These are phyloP conservation scores for Ailurus styani DNA, from an alignment of 2,113 vertebrate genomes.

Conservation along the genomic window DNA sequence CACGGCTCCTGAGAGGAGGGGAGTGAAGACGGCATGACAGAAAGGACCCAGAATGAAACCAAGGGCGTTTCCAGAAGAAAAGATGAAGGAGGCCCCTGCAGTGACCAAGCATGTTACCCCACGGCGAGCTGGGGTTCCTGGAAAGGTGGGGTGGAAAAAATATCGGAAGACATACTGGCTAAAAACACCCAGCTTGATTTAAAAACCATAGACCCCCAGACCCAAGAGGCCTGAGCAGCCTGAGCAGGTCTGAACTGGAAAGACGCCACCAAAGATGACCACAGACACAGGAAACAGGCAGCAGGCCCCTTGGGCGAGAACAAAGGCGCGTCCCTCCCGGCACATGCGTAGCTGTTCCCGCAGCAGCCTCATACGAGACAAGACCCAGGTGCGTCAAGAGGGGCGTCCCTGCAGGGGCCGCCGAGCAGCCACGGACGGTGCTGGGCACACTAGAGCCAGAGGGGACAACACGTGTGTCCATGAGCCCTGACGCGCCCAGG, in stretches of 20 bases:
- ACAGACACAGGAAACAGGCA: background rate
- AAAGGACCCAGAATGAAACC: background rate
- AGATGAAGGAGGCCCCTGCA: background rate
- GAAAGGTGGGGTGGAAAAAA: background rate
- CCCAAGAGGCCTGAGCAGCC: background rate
- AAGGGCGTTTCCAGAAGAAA: background rate
- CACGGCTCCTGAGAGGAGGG: background rate
- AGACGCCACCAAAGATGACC: background rate
- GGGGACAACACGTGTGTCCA: background rate
- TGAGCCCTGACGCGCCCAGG: rapidly evolving
- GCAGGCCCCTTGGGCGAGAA: rapidly evolving
- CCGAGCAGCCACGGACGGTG: background rate
- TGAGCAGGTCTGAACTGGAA: background rate
- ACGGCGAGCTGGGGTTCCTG: background rate
- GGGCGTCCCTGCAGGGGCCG: no score
- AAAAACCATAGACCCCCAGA: background rate
- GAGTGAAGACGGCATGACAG: rapidly evolving
- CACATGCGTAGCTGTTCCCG: background rate
- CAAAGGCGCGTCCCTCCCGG: rapidly evolving
- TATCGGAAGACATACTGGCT: rapidly evolving
- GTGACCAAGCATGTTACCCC: rapidly evolving
- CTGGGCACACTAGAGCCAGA: background rate
- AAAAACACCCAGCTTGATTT: background rate
- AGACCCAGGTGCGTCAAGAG: rapidly evolving
- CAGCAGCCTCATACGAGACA: rapidly evolving